Conservation (phyloP, 1,140 invertebrate genomes). For the Drosophila nigromelanica region DNA sequence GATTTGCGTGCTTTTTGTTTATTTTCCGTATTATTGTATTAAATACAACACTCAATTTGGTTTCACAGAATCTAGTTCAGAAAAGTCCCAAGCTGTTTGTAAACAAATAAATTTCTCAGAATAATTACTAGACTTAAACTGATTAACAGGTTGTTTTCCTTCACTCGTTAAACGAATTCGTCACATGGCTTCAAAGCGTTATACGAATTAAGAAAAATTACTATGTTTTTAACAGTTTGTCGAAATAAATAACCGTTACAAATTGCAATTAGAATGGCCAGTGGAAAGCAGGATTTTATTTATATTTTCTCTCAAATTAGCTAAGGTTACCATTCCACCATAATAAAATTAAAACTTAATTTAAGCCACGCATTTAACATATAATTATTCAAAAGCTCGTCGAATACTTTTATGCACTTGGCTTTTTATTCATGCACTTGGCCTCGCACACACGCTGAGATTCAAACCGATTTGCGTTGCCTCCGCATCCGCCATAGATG, state of each 20-base stretch:
- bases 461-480: conserved; percentile 93
- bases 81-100: neutral
- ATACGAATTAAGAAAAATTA: no score
- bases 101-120: conserved; percentile 8
- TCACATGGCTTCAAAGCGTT: no score
- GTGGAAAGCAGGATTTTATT: no score
- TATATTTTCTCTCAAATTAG: no score
- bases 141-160: neutral
- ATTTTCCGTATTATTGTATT: neutral
- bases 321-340: neutral
- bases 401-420: neutral
- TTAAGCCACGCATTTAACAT: no score
- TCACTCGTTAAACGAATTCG: no score
- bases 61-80: neutral
- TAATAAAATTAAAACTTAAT: no score
- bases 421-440: no score
- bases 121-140: neutral
- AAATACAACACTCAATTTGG: neutral
- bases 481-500: conserved; percentile 91
- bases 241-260: no score
- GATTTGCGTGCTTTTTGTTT: neutral
- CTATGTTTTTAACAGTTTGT: no score
- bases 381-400: neutral
- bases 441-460: conserved; percentile 34
- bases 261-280: no score